Base-by-base conservation (phyloP, 2,113 vertebrate genomes). In the Lampris megalopsis region DNA sequence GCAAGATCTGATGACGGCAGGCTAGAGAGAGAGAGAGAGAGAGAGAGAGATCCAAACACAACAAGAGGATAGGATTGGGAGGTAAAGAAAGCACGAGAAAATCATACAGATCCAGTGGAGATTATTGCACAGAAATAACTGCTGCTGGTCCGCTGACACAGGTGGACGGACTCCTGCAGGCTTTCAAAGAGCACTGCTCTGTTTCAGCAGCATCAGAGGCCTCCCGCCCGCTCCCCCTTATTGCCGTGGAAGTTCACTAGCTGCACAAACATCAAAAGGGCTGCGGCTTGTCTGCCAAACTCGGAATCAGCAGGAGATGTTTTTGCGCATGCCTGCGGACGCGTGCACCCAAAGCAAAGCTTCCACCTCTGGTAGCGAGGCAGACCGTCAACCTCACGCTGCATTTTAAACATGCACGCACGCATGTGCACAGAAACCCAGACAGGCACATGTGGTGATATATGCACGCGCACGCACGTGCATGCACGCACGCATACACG, bases 251-350 rank as follows among this genome's bases (percentile, higher is more conserved):
- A 43, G 24, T 59, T 66, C 79, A 68, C 56, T 24, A 24, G 63
- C 59, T 71, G 81, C 68, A 73, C 76, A 66, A 81, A 86, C 83
- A 82, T 90, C 83, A 77, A 80, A 85, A 71, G 47, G 24, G n/a
- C 35, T 70, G 76, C 80, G 63, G 85, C 59, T 72, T 42, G 77
- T 86, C 74, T 73, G 75, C 80, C 69, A 82, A 85, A 83, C 40
- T 9, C 53, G 8, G 38, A 63, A 83, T 70, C 66, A 71, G 59
- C 43, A 8, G 63, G n/a, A 54, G 75, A 40, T 24, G 41, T 42
- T 40, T 45, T 10, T 63, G 13, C 11, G 10, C 9, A 41, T 62
- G 38, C n/a, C 35, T 43, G 60, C 9, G 36, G 52, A 10, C 11
- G 10, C 37, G 45, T 68, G 66, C 52, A 71, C 47, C 71, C 50